Base-by-base conservation (phyloP, 92 coral and sea anemone genomes). In the Chrysogorgia sp. region DNA sequence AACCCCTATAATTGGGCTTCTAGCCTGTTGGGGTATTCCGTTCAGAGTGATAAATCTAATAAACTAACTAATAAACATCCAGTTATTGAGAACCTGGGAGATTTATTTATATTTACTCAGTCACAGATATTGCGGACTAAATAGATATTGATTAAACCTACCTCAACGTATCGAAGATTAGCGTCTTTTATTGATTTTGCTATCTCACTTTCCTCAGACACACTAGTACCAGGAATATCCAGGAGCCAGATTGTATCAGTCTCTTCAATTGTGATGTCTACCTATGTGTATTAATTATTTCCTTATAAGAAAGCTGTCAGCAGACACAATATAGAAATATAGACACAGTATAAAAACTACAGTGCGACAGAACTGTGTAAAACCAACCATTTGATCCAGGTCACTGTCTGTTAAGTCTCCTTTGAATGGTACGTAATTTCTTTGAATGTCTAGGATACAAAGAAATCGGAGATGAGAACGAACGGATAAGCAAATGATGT, bases 191-290 rank as follows among this genome's bases (percentile, higher is more conserved):
- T 85, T 28, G 83, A 83, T 34, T 82, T 84, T 0, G 97, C 97
- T 40, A 53, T 77, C 10, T 96, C 99, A 60, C 87, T 88, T 47
- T 96, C 99, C 47, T 92, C 92, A 55, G 91, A 83, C 8, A 96
- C 94, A 83, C 84, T 87, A 4, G 93, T 89, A 25, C 99, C 99
- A 69, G 97, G 97, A 30, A 96, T 76, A 70, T 96, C 97, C 70
- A 96, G 81, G 53, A 96, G 71, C 99, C 99, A 96, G 15, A 96
- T 91, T 9, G 99, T 96, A 9, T 96, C 99, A 47, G 99, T 96
- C 62, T 96, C 99, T 14, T 91, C 83, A 57, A 96, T 85, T 4
- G 92, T 91, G 25, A 96, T 66, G 69, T 89, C 84, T 20, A 96
- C 97, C 98, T 93, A 24, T 30, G 74, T 13, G 2, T 0, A 64